These are phyloP conservation scores for Gobiocypris rarus DNA, from an alignment of 2,113 vertebrate species.

Conservation along the genomic window DNA sequence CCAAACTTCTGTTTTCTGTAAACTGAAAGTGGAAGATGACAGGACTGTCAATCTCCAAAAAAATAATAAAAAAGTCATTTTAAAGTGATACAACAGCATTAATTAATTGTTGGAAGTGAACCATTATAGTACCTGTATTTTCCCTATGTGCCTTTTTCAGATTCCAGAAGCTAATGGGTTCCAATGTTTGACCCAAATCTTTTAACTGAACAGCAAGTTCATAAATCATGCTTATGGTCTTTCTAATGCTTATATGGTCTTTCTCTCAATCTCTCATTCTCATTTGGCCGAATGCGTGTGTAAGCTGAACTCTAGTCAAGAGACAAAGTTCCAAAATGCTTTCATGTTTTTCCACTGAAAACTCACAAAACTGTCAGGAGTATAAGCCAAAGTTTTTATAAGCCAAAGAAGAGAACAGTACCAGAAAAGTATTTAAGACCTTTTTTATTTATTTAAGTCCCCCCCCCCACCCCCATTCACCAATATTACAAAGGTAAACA, in stretches of 20 bases:
- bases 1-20: too few relatives aligned
- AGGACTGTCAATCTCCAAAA: too few relatives aligned
- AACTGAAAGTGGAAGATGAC: too few relatives aligned
- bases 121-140: too few relatives aligned
- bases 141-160: too few relatives aligned
- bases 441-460: too few relatives aligned
- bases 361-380: background rate
- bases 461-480: too few relatives aligned
- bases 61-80: too few relatives aligned
- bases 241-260: background rate
- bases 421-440: background rate
- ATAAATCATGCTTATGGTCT: background rate
- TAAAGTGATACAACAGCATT: too few relatives aligned
- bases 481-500: background rate
- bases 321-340: too few relatives aligned
- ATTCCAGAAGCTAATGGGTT: background rate
- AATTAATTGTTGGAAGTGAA: too few relatives aligned
- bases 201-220: background rate
- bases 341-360: background rate
- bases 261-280: too few relatives aligned
- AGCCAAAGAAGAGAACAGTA: background rate
- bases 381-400: background rate
- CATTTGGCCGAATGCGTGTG: background rate
- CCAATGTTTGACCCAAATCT: background rate
- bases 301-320: background rate